Percentiles rank a stretch among this genome's conserved stretches.
These are phyloP conservation scores for Pagetopsis macropterus DNA, from an alignment of 2,797 vertebrate species.

Conservation along the genomic window DNA sequence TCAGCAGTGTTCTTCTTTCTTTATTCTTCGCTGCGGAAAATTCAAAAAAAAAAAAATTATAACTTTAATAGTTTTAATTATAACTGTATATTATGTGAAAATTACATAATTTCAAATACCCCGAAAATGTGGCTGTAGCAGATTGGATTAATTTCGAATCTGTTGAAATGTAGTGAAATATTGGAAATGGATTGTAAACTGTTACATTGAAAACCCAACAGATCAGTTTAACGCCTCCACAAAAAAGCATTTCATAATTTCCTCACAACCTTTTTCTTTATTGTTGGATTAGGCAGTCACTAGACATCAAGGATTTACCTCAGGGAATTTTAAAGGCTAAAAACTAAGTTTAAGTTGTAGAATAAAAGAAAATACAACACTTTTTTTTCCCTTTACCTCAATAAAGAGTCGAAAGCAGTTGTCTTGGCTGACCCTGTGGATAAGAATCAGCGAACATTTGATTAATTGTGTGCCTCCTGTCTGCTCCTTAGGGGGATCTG, in stretches of 20 bases:
- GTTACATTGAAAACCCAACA: background rate
- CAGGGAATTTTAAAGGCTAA: background rate
- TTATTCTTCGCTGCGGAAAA: background rate
- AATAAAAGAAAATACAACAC: background rate
- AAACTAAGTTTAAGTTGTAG: background rate
- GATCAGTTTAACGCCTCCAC: background rate
- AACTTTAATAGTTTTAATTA: background rate
- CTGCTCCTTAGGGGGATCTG: slow-evolving; percentile 90
- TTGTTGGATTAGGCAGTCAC: background rate
- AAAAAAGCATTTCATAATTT: background rate
- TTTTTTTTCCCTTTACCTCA: background rate
- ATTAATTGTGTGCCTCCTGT: background rate
- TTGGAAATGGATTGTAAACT: no score
- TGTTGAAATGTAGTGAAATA: no score
- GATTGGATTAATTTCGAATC: no score
- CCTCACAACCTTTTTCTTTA: background rate
- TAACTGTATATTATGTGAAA: no score
- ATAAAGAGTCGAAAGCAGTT: background rate
- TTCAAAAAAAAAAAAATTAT: no score
- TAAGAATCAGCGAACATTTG: background rate
- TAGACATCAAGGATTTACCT: background rate
- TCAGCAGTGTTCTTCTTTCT: background rate
- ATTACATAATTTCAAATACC: no score
- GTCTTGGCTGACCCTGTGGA: background rate
- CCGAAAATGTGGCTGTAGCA: no score